Base-by-base conservation (phyloP, 2,797 vertebrate species). In the Tiaroga cobitis region DNA sequence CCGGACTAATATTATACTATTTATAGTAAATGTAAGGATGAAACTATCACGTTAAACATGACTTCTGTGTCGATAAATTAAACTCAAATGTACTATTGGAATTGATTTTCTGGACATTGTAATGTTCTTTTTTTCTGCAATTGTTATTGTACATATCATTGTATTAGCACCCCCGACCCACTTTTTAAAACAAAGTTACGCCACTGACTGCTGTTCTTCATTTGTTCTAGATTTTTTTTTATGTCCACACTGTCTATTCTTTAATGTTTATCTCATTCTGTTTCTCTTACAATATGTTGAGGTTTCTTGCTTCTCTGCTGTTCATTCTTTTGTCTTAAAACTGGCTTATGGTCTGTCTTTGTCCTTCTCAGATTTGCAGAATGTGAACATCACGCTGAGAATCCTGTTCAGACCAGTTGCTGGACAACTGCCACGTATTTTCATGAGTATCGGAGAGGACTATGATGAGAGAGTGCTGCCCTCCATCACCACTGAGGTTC, bases 401-500 rank as follows among this genome's bases (percentile, higher is more conserved):
- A 99, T 99, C 94, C 96, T 99, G 2, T 99, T 99, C 92, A 95
- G 98, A 85, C 98, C 98, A 0, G 91, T 98, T 15, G 93, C 95
- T 0, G 90, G n/a, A 51, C 96, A 99, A 92, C 94, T 99, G 5
- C 97, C 98, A 0, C 96, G 96, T 15, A 99, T 99, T 91, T 99
- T 96, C 92, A 99, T 96, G 88, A 98, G 96, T 89, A 99, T 99
- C 0, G 98, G 98, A 1, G 98, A 99, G 89, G 98, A 99, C 92
- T 99, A 99, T 0, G 97, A 99, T 0, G 98, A 99, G 89, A 96
- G 97, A 0, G 98, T 99, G 72, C 94, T 99, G 77, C 98, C 98
- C 0, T 99, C 98, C 29, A 99, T 99, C 94, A 99, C 98, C 65
- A 99, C 97, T 0, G 98, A 99, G 92, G 97, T 99, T 91, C 95